Evolutionary conservation across 1,140 invertebrate species (phyloP), one percentile per base, ranked within the genome.

Genomic region (Elysia chlorotica): DNA sequence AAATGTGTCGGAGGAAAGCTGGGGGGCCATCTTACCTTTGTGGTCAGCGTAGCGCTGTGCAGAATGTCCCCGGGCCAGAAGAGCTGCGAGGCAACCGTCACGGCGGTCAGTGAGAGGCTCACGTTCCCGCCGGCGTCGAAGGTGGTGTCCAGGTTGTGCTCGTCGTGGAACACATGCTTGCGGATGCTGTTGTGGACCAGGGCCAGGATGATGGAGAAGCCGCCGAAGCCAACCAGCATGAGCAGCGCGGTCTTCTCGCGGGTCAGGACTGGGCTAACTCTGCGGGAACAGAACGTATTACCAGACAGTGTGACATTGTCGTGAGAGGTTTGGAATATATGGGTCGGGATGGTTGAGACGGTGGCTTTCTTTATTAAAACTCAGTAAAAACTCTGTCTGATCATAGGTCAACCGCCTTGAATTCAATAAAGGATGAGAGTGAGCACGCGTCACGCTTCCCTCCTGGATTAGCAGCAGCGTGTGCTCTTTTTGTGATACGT

Each of bases 81-180:
- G 21, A 83, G 75, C 74, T 85, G 83, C 0, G 83, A 85, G 5
- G 82, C 83, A 19, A 85, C 82, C 0, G 83, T 85, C 0, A 83
- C 82, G 4, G 83, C 83, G 10, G 83, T 85, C 31, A 85, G 68
- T 62, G 81, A 82, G 23, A 83, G 67, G 72, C 79, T 82, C 31
- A 84, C 81, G 68, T 85, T 85, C 25, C 87, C 87, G 31, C 86
- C 87, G 14, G 86, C 87, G 76, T 88, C 86, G 74, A 88, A 88
- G 2, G 87, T 83, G 21, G 86, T 87, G 71, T 87, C 86, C 54
- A 87, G 72, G 57, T 83, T 85, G 67, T 85, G 80, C 35, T 82
- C 83, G 53, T 85, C 83, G 35, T 85, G 82, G 65, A 81, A 85
- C 1, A 85, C 79, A 72, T 85, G 74, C 71, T 85, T 85, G 19